Evolutionary conservation across 2,113 vertebrate species (phyloP), one percentile per base, ranked within the genome.

Genomic region (Cheirogaleus medius): DNA sequence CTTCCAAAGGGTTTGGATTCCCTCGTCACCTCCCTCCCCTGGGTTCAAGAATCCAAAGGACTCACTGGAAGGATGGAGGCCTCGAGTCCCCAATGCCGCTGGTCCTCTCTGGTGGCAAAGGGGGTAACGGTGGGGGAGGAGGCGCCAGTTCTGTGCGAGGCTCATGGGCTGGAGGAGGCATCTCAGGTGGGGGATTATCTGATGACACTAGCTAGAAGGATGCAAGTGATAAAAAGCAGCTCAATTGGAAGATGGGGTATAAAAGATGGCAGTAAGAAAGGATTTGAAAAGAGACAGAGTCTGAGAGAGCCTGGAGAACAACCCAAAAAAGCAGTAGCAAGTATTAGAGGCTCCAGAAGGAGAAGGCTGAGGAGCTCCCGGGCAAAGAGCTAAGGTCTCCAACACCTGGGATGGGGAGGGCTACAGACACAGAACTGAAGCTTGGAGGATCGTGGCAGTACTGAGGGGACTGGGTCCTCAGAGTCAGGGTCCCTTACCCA

Each of bases 61-160:
- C 99, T 99, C 98, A 99, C 99, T 99, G 99, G 97, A 99, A 99
- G 34, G 99, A 99, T 0, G 99, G 99, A 0, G 99, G 99, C 56
- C 99, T 99, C 42, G 99, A 99, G 97, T 99, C 99, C 18, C 99
- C 99, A 9, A 99, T 99, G 93, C 99, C 99, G 14, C 99, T 99
- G 0, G 99, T 99, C 94, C 99, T 99, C 97, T 99, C 99, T 0
- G 97, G 99, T 3, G 99, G 99, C 81, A 99, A 98, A 25, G 99
- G 98, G 0, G 99, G 99, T 68, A 99, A 98, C 0, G 99, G 99
- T 1, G 99, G 99, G 0, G 99, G 99, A 29, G 99, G 99, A 14
- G 99, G 99, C 0, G 98, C 99, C 23, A 99, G 99, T 91, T 99
- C 99, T 77, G 98, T 47, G 0, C 97, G 96, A 47, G 98, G 97